These are phyloP conservation scores for Sminthopsis crassicaudata DNA, from an alignment of 2,113 vertebrate species.

Conservation along the genomic window DNA sequence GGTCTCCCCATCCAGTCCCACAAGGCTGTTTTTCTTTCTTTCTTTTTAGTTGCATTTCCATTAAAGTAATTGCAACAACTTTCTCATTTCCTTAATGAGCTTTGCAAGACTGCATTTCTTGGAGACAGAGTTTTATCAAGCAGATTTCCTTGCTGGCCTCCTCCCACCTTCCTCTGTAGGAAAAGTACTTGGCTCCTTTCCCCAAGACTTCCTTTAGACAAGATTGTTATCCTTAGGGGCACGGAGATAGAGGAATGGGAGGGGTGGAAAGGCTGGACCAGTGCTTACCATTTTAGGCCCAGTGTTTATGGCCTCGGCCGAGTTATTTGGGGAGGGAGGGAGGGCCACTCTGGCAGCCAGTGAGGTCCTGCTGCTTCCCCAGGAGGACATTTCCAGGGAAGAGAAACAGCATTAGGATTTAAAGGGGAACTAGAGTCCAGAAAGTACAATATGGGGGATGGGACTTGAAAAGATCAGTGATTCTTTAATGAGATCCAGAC, in stretches of 20 bases:
- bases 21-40: not conserved
- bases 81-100: conserved; percentile 68
- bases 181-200: conserved; percentile 62
- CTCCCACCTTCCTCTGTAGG: conserved; percentile 47
- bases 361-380: conserved; percentile 8
- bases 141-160: conserved; percentile 69
- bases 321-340: not conserved
- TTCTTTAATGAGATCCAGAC: conserved; percentile 20
- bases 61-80: conserved; percentile 72
- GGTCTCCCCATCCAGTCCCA: conserved; percentile 38
- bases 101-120: conserved; percentile 70
- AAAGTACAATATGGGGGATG: not conserved
- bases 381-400: not conserved
- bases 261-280: not conserved
- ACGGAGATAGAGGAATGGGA: conserved; percentile 51
- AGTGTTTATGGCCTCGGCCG: conserved; percentile 19
- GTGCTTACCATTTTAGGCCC: not conserved
- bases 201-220: conserved; percentile 51
- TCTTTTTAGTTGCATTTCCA: conserved; percentile 51
- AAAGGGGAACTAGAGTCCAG: not conserved
- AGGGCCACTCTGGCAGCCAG: not conserved
- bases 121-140: conserved; percentile 57
- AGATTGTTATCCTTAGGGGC: conserved; percentile 46
- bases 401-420: conserved; percentile 15
- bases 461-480: conserved; percentile 25